Conservation (phyloP, 1,140 invertebrate genomes). For the Myzus persicae region DNA sequence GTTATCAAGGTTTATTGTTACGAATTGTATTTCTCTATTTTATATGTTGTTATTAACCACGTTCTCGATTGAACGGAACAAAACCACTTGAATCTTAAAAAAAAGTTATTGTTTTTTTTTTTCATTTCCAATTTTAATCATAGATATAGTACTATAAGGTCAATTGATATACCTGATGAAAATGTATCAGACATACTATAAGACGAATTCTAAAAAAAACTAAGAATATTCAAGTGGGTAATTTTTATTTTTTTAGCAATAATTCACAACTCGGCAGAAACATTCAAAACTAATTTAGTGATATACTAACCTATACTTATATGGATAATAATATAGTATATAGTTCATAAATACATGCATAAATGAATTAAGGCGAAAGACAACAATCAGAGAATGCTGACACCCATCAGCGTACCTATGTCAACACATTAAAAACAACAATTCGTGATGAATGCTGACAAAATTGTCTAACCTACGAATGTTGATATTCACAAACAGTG, state of each 20-base stretch:
- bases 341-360: too few relatives aligned
- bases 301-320: neutral
- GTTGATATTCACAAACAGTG: too few relatives aligned
- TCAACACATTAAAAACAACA: too few relatives aligned
- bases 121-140: neutral
- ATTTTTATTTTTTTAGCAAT: neutral
- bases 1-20: neutral
- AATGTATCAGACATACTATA: neutral
- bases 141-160: neutral
- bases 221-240: too few relatives aligned
- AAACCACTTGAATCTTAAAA: neutral
- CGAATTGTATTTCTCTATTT: conserved; percentile 27
- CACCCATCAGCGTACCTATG: too few relatives aligned
- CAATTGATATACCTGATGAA: neutral
- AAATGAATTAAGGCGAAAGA: too few relatives aligned
- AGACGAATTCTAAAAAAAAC: neutral
- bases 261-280: neutral
- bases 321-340: too few relatives aligned
- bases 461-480: neutral
- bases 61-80: neutral
- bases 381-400: neutral
- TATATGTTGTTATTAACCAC: neutral
- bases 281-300: neutral
- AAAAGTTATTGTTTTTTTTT: neutral
- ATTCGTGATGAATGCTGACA: neutral